Conservation (phyloP, 2,888 invertebrate species). For the Drosophila mettleri region DNA sequence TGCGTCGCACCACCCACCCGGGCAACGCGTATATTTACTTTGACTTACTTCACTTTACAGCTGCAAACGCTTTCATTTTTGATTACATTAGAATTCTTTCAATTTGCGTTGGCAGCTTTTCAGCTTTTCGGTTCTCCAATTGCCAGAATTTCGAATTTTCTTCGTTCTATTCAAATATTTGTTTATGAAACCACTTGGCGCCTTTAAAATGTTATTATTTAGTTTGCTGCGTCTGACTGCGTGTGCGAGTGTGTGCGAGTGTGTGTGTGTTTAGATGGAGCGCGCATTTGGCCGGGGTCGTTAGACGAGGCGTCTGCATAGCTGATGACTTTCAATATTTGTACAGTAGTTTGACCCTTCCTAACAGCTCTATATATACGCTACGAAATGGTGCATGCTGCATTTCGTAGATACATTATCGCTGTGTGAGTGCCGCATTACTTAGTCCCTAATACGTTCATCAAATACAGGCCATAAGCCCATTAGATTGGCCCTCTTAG, state of each 20-base stretch:
- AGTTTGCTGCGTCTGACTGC: conserved; percentile 47
- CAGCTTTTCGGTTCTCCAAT: conserved; percentile 2
- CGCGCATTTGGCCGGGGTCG: conserved; percentile 51
- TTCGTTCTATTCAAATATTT: conserved; percentile 74
- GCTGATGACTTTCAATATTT: conserved; percentile 75
- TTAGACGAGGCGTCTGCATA: conserved; percentile 52
- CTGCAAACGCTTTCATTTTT: conserved; percentile 53
- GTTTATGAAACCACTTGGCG: conserved; percentile 84
- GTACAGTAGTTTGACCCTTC: conserved; percentile 78
- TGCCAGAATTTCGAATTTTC: conserved; percentile 31
- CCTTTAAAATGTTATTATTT: conserved; percentile 83
- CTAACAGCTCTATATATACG: conserved; percentile 73
- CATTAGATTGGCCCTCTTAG: conserved; percentile 35
- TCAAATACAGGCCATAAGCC: conserved; percentile 48
- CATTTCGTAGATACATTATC: conserved; percentile 61
- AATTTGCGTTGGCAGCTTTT: conserved; percentile 26
- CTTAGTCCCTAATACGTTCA: conserved; percentile 57
- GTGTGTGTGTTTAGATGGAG: conserved; percentile 52
- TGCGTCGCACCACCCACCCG: conserved; percentile 54
- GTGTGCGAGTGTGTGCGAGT: conserved; percentile 3
- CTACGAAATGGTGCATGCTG: conserved; percentile 42
- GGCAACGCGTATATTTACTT: conserved; percentile 57
- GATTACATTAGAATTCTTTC: conserved; percentile 62
- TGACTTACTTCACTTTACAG: conserved; percentile 36
- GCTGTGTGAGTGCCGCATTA: conserved; percentile 56